phyloP scores from a whole-genome alignment of 2,797 vertebrate species.

The Pipistrellus pygmaeus region DNA sequence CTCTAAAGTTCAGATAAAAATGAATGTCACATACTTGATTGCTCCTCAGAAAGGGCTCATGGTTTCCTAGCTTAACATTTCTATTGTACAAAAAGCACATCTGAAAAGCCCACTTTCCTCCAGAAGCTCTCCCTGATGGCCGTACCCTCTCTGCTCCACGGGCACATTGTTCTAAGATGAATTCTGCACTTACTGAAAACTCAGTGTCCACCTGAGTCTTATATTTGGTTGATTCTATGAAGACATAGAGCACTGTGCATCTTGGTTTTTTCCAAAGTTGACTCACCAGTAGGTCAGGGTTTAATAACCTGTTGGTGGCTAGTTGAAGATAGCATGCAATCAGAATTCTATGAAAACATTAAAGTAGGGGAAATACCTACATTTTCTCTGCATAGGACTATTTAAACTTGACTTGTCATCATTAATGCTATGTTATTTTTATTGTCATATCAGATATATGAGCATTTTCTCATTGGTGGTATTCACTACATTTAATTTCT shows the following conservation, averaged over 20 bases:
- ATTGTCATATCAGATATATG: conserved; percentile 39
- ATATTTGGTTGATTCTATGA: neutral
- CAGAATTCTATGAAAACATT: neutral
- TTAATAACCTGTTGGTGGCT: neutral
- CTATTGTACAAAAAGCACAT: neutral
- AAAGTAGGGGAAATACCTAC: neutral
- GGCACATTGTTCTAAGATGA: neutral
- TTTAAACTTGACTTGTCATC: neutral
- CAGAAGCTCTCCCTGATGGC: neutral
- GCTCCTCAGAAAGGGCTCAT: neutral
- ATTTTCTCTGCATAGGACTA: neutral
- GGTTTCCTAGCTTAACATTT: neutral
- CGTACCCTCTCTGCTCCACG: neutral
- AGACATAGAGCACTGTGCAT: neutral
- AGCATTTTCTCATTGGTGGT: conserved; percentile 46
- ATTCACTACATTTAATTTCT: conserved; percentile 66
- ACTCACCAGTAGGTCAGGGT: neutral
- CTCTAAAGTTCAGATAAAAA: neutral
- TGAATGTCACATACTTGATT: neutral
- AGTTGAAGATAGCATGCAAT: neutral
- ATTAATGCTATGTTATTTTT: neutral
- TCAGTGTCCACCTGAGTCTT: neutral
- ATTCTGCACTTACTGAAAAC: neutral
- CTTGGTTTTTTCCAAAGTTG: neutral
- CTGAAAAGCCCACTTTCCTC: neutral